phyloP scores from a whole-genome alignment of 2,888 invertebrate genomes.

The Pseudococcus longispinus region DNA sequence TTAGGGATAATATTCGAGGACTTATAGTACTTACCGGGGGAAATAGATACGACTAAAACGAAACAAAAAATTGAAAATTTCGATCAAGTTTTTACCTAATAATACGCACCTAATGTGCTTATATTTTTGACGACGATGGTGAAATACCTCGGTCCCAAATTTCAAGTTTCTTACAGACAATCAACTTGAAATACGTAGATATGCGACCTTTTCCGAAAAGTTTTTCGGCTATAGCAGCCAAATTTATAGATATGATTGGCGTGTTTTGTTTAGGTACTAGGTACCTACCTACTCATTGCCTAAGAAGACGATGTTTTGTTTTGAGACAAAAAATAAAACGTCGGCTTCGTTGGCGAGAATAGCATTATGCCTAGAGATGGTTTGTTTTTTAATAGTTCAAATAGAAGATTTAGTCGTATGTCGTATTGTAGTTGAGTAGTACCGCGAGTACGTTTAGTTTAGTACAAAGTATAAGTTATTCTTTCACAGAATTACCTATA shows the following conservation, averaged over 20 bases:
- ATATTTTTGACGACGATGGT: too few relatives aligned
- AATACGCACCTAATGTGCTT: too few relatives aligned
- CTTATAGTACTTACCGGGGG: too few relatives aligned
- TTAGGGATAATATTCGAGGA: too few relatives aligned
- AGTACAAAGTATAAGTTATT: neutral
- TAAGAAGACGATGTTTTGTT: neutral
- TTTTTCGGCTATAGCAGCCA: neutral
- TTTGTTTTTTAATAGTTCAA: conserved; percentile 5
- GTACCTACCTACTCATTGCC: neutral
- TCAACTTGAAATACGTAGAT: too few relatives aligned
- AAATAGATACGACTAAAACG: too few relatives aligned
- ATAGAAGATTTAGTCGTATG: neutral
- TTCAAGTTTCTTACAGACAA: too few relatives aligned
- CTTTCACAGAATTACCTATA: neutral
- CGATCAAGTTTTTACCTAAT: too few relatives aligned
- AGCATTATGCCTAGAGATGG: neutral
- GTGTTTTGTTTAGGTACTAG: neutral
- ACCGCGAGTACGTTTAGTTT: neutral
- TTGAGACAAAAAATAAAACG: neutral
- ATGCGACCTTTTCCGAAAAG: neutral
- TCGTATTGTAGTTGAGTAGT: neutral
- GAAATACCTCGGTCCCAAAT: too few relatives aligned
- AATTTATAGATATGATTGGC: neutral
- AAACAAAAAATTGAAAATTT: too few relatives aligned
- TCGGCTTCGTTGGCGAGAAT: neutral